These are phyloP conservation scores for Stenodema calcarata DNA, from an alignment of 2,888 invertebrate genomes.

Conservation along the genomic window DNA sequence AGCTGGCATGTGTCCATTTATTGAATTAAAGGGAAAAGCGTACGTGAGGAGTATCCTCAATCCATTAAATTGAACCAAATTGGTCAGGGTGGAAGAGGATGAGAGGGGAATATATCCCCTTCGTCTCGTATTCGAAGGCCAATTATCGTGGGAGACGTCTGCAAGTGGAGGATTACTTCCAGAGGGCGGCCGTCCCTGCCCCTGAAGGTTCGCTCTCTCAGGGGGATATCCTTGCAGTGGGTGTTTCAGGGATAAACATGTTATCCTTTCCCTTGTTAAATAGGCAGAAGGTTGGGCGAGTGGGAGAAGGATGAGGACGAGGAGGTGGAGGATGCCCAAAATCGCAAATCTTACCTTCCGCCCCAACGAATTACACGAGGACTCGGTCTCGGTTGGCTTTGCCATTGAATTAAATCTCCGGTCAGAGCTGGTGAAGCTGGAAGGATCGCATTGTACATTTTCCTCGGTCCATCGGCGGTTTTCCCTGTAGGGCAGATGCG, in stretches of 20 bases:
- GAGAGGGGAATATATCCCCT: neutral
- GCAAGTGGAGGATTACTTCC: constrained; percentile 36
- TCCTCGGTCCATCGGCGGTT: neutral
- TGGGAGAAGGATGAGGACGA: neutral
- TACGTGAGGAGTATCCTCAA: constrained; percentile 43
- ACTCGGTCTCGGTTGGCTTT: neutral
- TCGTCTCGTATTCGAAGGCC: neutral
- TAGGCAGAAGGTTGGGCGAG: neutral
- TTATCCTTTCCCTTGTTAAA: constrained; percentile 45
- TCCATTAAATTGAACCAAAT: constrained; percentile 47
- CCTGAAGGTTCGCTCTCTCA: neutral
- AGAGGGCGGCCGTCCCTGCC: constrained; percentile 14
- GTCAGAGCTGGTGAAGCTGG: neutral
- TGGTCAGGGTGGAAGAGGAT: neutral
- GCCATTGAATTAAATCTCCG: neutral
- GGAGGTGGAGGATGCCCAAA: neutral
- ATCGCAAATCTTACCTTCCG: constrained; percentile 46
- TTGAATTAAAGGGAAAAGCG: constrained; percentile 23
- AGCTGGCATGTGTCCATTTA: constrained; percentile 30
- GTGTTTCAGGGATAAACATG: constrained; percentile 39
- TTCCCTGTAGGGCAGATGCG: neutral
- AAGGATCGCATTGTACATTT: neutral
- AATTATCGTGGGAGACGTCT: constrained; percentile 26
- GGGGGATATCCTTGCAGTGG: neutral
- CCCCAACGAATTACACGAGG: neutral